Evolutionary conservation across 1,140 invertebrate species (phyloP).

Genomic region (Drosophila truncata): DNA sequence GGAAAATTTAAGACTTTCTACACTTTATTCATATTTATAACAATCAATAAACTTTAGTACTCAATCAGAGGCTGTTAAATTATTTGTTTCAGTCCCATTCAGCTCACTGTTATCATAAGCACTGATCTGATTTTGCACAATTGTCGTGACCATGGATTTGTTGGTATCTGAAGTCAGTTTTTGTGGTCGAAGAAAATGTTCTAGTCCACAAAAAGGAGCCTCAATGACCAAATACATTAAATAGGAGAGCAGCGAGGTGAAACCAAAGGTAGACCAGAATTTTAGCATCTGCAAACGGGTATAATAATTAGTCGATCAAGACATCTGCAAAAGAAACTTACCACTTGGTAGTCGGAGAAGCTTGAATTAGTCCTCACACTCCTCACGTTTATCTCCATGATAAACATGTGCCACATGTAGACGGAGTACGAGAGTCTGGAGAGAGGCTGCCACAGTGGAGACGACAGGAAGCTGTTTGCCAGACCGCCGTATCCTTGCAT

Average conservation of each 20-base stretch:
- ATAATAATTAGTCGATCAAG: too few relatives aligned
- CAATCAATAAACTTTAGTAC: background rate
- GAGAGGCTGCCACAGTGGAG: conserved; percentile 85
- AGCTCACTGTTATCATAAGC: conserved; percentile 3
- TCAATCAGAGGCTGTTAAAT: too few relatives aligned
- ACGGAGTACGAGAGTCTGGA: conserved; percentile 86
- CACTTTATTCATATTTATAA: too few relatives aligned
- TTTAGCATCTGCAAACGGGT: conserved; percentile 20
- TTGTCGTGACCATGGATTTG: too few relatives aligned
- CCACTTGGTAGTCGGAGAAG: conserved; percentile 57
- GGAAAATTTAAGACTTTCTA: too few relatives aligned
- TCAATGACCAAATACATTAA: conserved; percentile 40
- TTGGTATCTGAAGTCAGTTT: background rate
- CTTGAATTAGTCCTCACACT: conserved; percentile 25
- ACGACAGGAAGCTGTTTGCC: conserved; percentile 85
- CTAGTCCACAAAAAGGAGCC: conserved; percentile 32
- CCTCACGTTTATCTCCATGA: conserved; percentile 28
- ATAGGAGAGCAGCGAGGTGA: conserved; percentile 26
- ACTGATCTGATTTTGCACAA: too few relatives aligned
- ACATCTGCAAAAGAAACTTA: conserved; percentile 30
- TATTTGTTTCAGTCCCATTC: background rate
- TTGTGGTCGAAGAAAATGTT: conserved; percentile 8
- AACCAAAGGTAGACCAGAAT: conserved; percentile 48
- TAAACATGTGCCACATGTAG: conserved; percentile 85
- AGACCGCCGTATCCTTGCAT: conserved; percentile 88